Conservation (phyloP, 2,797 vertebrate genomes). For the Meda fulgida region DNA sequence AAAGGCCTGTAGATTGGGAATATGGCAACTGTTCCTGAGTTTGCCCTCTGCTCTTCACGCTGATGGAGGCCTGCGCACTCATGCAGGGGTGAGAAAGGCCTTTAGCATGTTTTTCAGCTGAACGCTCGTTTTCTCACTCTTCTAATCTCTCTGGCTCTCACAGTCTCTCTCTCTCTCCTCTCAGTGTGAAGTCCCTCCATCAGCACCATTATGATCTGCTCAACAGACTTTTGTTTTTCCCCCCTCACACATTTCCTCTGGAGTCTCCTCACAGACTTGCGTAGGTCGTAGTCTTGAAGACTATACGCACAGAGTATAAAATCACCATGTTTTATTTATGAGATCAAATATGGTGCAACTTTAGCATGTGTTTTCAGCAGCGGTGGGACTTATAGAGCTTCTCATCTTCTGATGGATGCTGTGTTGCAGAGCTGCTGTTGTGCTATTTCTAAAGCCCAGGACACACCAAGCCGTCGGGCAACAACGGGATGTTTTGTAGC, state of each 20-base stretch:
- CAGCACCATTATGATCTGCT: slow-evolving; percentile 48
- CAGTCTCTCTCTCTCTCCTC: slow-evolving; percentile 18
- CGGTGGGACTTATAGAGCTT: slow-evolving; percentile 10
- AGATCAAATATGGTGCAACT: slow-evolving; percentile 64
- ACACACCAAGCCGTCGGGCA: too few relatives aligned
- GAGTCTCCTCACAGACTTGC: slow-evolving; percentile 47
- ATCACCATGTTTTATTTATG: slow-evolving; percentile 69
- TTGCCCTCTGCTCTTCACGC: slow-evolving; percentile 13
- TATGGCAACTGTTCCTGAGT: background rate
- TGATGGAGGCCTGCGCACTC: background rate
- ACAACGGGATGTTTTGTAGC: too few relatives aligned
- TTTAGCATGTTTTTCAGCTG: slow-evolving; percentile 30
- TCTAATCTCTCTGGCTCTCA: slow-evolving; percentile 2
- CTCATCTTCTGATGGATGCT: slow-evolving; percentile 37
- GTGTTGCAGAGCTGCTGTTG: too few relatives aligned
- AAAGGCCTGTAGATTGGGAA: background rate
- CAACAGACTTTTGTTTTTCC: slow-evolving; percentile 34
- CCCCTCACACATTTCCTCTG: slow-evolving; percentile 20
- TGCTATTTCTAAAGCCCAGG: background rate
- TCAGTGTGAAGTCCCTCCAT: slow-evolving; percentile 45
- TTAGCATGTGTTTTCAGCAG: slow-evolving; percentile 42
- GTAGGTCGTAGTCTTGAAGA: slow-evolving; percentile 61
- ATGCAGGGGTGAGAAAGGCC: slow-evolving; percentile 30
- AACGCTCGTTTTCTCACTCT: background rate
- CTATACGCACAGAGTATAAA: slow-evolving; percentile 54